These are phyloP conservation scores for Hydrolagus affinis DNA, from an alignment of 2,113 vertebrate genomes.

Conservation along the genomic window DNA sequence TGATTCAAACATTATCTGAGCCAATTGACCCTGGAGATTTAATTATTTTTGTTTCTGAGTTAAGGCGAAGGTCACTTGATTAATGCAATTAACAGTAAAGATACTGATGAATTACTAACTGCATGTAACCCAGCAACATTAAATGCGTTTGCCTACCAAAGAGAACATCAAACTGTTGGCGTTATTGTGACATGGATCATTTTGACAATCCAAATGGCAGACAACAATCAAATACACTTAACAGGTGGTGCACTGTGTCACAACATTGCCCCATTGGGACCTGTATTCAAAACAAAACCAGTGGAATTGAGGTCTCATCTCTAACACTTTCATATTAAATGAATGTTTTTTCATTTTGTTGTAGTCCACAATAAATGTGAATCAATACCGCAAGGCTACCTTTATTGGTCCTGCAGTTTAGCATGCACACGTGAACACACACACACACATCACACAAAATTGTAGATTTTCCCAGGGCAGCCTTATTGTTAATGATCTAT, in stretches of 20 bases:
- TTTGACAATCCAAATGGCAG: neutral
- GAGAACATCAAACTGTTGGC: neutral
- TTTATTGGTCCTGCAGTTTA: neutral
- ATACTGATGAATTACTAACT: neutral
- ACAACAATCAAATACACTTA: neutral
- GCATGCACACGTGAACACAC: neutral
- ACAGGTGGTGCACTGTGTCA: neutral
- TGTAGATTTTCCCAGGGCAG: neutral
- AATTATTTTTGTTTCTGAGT: neutral
- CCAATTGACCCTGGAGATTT: neutral
- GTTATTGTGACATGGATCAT: neutral
- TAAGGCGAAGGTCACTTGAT: neutral
- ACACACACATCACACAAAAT: neutral
- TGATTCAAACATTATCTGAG: neutral
- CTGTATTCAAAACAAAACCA: neutral
- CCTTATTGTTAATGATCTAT: neutral
- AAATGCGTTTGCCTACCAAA: neutral
- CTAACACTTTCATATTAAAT: neutral
- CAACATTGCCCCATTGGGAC: neutral
- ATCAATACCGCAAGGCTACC: neutral
- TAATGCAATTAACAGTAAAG: neutral
- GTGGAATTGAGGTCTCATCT: neutral
- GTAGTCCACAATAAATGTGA: neutral
- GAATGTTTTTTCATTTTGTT: neutral
- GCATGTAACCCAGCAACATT: neutral